phyloP scores from a whole-genome alignment of 2,888 invertebrate species.

The Punctoribates punctum region DNA sequence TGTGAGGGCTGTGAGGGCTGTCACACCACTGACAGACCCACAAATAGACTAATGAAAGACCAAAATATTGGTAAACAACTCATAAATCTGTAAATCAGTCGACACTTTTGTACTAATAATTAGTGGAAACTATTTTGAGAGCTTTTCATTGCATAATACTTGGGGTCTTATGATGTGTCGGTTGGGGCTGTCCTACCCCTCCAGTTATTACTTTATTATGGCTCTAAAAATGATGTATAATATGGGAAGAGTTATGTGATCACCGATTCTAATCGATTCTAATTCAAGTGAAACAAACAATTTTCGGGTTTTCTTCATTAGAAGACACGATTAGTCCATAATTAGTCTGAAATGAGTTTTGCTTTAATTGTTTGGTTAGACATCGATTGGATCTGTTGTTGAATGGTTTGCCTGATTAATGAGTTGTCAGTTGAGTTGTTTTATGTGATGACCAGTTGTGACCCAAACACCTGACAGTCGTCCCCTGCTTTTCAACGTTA shows the following conservation, averaged over 20 bases:
- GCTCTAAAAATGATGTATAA: not conserved
- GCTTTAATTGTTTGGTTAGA: too few species aligned
- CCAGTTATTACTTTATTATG: not conserved
- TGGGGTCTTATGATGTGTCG: not conserved
- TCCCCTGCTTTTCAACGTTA: not conserved
- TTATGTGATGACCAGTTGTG: not conserved
- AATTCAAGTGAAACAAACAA: not conserved
- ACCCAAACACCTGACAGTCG: not conserved
- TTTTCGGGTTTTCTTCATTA: not conserved
- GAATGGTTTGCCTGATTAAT: not conserved
- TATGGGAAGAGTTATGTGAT: not conserved
- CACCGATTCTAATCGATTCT: not conserved
- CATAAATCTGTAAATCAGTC: constrained; percentile 13
- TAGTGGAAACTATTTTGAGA: not conserved
- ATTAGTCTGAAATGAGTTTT: too few species aligned
- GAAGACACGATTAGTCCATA: not conserved
- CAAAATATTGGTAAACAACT: not conserved
- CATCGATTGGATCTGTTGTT: too few species aligned
- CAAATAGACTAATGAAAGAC: not conserved
- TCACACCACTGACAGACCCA: too few species aligned
- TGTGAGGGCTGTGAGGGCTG: not conserved
- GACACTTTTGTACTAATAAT: not conserved
- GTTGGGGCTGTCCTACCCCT: not conserved
- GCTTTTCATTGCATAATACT: not conserved
- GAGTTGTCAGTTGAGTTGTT: not conserved